Evolutionary conservation across 2,888 invertebrate species (phyloP), one percentile per base, ranked within the genome.

Genomic region (Ferrisia virgata): DNA sequence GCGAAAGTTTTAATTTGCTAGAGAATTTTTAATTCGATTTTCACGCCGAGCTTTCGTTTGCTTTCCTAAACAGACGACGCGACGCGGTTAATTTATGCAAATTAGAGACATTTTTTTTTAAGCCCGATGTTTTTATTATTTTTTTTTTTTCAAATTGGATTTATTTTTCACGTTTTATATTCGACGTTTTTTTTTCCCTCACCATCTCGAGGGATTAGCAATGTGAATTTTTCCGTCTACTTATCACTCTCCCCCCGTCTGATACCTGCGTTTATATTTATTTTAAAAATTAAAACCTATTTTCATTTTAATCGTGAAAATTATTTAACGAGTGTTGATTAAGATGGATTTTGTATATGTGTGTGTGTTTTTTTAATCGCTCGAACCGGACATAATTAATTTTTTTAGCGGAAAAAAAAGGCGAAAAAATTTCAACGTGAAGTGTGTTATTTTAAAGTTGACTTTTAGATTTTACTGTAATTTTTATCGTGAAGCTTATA

Each of bases 21-120:
- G 25, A 58, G 28, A 64, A 64, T 64, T 64, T 64, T 64, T 64
- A 64, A 64, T 64, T 64, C 64, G 64, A 64, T 64, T 64, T 58
- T 64, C 64, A 28, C 64, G 28, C 64, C 28, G 64, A 64, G 28
- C 28, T 53, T 15, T 47, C 47, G 47, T 58, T 25, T n/a, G n/a
- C n/a, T n/a, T 0, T 25, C 1, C 28, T 64, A 28, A 64, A 64
- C n/a, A n/a, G n/a, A n/a, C n/a, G n/a, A n/a, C n/a, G 15, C 15
- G 64, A 64, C 64, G 64, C 18, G 64, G 64, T 64, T 64, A 64
- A 64, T 64, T 64, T 28, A 64, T 64, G 64, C 28, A 64, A 64
- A 64, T 64, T 6, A 64, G 64, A 28, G 64, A 13, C 13, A 28
- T 64, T 64, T 28, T 58, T 58, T 64, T 64, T 64, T 1, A 28